Percentiles rank a stretch among this genome's conserved stretches.
Evolutionary conservation across 2,113 vertebrate species (phyloP).

Genomic region (Pterophyllum scalare): DNA sequence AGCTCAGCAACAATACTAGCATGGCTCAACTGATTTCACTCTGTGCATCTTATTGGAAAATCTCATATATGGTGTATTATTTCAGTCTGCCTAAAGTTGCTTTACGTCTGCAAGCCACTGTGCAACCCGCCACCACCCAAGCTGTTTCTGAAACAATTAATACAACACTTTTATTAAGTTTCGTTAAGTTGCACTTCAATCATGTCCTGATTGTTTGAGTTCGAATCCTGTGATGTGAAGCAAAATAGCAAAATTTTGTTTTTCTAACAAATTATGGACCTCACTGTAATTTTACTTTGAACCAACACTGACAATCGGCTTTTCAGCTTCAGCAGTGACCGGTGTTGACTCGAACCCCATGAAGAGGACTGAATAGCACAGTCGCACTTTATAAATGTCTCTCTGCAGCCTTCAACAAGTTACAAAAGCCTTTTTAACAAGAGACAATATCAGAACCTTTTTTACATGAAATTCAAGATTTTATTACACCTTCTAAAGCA

Average conservation of each 20-base stretch:
- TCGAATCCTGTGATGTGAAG: not conserved
- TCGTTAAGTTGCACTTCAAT: not conserved
- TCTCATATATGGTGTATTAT: not conserved
- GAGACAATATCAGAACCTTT: not conserved
- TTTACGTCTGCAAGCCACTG: not conserved
- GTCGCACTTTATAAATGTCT: not conserved
- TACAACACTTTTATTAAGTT: too few species aligned
- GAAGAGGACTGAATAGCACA: not conserved
- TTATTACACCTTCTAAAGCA: not conserved
- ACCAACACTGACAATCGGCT: not conserved
- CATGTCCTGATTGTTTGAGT: not conserved
- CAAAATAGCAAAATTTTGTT: not conserved
- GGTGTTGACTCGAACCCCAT: not conserved
- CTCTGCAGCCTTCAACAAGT: not conserved
- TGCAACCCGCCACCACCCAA: too few species aligned
- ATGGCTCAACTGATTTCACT: too few species aligned
- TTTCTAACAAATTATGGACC: not conserved
- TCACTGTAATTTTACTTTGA: conserved; percentile 4
- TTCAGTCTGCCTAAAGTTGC: not conserved
- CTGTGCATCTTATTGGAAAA: too few species aligned
- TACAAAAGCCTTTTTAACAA: not conserved
- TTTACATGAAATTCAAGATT: not conserved
- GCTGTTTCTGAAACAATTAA: not conserved
- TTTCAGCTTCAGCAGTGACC: not conserved
- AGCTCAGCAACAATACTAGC: too few species aligned